phyloP scores from a whole-genome alignment of 2,888 invertebrate species.

The Venusia cambrica region DNA sequence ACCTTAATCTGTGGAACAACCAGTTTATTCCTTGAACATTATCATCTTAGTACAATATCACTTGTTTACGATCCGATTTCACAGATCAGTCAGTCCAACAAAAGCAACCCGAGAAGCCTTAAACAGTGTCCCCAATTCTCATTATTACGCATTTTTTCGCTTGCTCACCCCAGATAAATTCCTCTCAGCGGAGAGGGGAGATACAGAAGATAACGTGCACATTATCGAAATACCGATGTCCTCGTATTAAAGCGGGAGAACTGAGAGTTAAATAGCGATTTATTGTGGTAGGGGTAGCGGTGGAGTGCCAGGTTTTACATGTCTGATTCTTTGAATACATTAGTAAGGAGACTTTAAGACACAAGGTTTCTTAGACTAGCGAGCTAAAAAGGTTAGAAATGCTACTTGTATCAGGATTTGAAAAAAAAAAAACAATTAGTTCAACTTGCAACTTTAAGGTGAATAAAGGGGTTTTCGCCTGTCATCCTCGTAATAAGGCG shows the following conservation, averaged over 20 bases:
- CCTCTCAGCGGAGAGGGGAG: constrained; percentile 67
- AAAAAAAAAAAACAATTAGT: no score
- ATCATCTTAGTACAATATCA: constrained; percentile 3
- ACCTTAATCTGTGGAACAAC: no score
- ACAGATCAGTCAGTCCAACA: constrained; percentile 20
- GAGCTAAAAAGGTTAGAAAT: no score
- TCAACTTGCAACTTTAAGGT: no score
- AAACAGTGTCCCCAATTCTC: constrained; percentile 58
- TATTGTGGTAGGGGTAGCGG: constrained; percentile 53
- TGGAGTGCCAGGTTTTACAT: constrained; percentile 15
- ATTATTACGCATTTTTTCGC: constrained; percentile 77
- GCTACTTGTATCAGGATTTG: no score
- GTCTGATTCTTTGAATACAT: constrained; percentile 30
- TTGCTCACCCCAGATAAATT: constrained; percentile 69
- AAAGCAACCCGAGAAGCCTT: constrained; percentile 18
- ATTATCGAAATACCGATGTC: constrained; percentile 79
- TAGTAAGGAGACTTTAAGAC: no score
- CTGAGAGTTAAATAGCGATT: constrained; percentile 74
- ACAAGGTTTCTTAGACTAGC: no score
- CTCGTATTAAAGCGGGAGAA: constrained; percentile 70
- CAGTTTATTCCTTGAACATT: no score
- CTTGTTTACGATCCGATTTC: constrained; percentile 11
- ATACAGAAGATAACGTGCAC: constrained; percentile 67
- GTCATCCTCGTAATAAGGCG: no score
- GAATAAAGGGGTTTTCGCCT: no score